Conservation (phyloP, 1,140 invertebrate genomes). For the Matsumurasca onukii region DNA sequence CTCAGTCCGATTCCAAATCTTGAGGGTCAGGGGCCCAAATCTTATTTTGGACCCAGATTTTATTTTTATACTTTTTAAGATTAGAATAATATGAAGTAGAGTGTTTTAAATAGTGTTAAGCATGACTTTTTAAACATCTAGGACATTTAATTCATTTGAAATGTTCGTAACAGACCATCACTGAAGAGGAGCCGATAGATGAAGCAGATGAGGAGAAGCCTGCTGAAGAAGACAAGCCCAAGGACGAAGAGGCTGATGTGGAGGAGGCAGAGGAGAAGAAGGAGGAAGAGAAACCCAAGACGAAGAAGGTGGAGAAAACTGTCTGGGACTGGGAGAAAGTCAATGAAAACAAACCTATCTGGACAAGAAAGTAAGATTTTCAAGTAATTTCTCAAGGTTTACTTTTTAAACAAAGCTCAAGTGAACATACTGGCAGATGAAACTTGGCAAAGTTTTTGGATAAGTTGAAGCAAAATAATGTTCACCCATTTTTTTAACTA, state of each 20-base stretch:
- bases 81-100: too few species aligned
- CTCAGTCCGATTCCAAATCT: too few species aligned
- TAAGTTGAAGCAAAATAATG: too few species aligned
- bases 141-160: too few species aligned
- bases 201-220: slow-evolving; percentile 47
- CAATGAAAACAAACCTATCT: slow-evolving; percentile 97
- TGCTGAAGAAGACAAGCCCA: slow-evolving; percentile 49
- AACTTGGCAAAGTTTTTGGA: too few species aligned
- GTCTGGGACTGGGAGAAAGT: slow-evolving; percentile 98
- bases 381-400: not conserved
- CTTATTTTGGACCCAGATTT: too few species aligned
- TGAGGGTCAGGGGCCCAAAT: too few species aligned
- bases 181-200: slow-evolving; percentile 78
- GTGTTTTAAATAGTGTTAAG: too few species aligned
- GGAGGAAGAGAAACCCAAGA: slow-evolving; percentile 81
- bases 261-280: slow-evolving; percentile 61
- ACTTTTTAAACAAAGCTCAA: not conserved
- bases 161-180: slow-evolving; percentile 61
- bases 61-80: too few species aligned
- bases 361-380: slow-evolving; percentile 80
- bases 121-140: too few species aligned
- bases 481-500: too few species aligned
- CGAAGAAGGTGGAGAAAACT: slow-evolving; percentile 94
- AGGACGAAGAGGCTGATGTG: slow-evolving; percentile 50
- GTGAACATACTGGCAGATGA: too few species aligned